Conservation (phyloP, 1,140 invertebrate genomes). For the Pantala flavescens region DNA sequence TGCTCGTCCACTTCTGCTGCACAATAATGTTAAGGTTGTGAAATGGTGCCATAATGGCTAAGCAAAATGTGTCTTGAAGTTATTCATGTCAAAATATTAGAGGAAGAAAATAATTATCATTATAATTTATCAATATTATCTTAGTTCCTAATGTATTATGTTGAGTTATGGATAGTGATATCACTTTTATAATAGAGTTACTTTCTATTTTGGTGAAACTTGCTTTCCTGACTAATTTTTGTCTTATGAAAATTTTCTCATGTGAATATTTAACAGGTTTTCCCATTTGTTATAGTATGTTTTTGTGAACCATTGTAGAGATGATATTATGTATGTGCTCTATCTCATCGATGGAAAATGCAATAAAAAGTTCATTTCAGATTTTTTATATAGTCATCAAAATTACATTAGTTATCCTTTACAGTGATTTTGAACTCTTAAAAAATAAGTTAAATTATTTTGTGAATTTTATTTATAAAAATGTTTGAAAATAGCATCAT, state of each 20-base stretch:
- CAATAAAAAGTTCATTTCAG: neutral
- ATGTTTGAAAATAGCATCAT: neutral
- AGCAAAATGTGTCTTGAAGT: neutral
- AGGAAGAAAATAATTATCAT: neutral
- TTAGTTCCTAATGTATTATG: neutral
- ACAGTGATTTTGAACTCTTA: neutral
- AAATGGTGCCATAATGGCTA: neutral
- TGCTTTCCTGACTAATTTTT: no score
- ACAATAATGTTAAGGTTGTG: constrained; percentile 6
- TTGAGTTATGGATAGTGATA: no score
- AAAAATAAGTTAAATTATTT: neutral
- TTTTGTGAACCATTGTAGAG: no score
- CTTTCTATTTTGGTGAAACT: no score
- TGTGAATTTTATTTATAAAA: neutral
- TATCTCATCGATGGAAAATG: no score
- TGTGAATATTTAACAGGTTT: no score
- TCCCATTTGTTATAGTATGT: no score
- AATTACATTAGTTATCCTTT: neutral
- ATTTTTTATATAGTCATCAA: neutral
- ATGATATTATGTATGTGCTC: no score
- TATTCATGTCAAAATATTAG: neutral
- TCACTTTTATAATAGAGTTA: no score
- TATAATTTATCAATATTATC: neutral
- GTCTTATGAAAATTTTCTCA: no score
- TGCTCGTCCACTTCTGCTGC: neutral